Base-by-base conservation (phyloP, 2,888 invertebrate species). In the Leuctra nigra region DNA sequence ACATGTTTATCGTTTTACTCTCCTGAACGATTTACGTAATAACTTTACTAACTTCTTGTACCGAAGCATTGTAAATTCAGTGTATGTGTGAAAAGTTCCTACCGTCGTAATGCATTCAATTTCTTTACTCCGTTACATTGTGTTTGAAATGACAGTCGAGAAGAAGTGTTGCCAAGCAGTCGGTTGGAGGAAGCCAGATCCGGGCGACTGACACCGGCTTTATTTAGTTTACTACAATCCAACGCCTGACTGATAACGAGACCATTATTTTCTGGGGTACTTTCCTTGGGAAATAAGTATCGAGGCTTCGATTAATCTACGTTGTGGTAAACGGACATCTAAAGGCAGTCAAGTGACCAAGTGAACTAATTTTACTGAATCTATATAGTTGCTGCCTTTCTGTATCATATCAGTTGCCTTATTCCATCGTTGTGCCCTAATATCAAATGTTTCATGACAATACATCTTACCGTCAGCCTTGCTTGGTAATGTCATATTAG, bases 171-270 rank as follows among this genome's bases (percentile, higher is more conserved):
- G 22, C 16, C 16, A 33, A 6, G 16, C 33, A 44, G 69, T 73
- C 64, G 73, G 71, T 57, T 73, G 74, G 73, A 69, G 72, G 64
- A 72, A 74, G 59, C 70, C 73, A 66, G 79, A 80, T 68, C 80
- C 80, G 65, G 80, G 80, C 65, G 80, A 80, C 78, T 80, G 79
- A 79, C 80, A 78, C 68, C 68, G 64, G 67, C 67, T 66, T 35
- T 54, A 41, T 24, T 24, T 48, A 48, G 48, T 53, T 54, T 53
- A 39, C 36, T 53, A 54, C 35, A 38, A 38, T 35, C 25, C 52
- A n/a, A 54, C 50, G n/a, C 59, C 59, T 18, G 59, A 57, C 55
- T 59, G 59, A 59, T 59, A 36, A 16, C 36, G 25, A 11, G 29
- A 6, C n/a, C 11, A 33, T 13, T 9, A 50, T 33, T 35, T 33